Evolutionary conservation across 2,113 vertebrate species (phyloP).

Genomic region (Mesoclemmys tuberculata): DNA sequence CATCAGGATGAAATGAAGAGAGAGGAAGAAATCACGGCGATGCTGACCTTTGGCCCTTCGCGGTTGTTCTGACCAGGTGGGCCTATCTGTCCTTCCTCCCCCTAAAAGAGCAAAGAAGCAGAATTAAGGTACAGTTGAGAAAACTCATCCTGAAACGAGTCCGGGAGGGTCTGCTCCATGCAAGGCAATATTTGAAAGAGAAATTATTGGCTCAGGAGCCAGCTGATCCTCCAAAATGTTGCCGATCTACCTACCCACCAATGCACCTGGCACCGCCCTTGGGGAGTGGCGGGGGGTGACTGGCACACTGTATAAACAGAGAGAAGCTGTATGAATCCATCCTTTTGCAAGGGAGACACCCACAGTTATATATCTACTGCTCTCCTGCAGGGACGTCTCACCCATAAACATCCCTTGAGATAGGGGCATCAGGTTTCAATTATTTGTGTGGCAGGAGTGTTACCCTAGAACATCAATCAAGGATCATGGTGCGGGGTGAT

Average conservation of each 20-base stretch:
- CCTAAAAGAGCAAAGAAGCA: constrained; percentile 74
- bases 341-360: neutral
- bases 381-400: neutral
- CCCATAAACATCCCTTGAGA: neutral
- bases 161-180: neutral
- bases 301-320: neutral
- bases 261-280: neutral
- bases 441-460: too few species aligned
- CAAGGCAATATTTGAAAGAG: neutral
- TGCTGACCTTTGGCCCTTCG: constrained; percentile 85
- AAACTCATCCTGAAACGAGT: too few species aligned
- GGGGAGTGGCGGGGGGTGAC: neutral
- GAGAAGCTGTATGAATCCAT: neutral
- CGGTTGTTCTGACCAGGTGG: constrained; percentile 80
- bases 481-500: neutral
- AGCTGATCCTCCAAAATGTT: neutral
- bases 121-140: neutral
- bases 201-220: neutral
- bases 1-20: accelerated
- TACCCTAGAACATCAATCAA: neutral
- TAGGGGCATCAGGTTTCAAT: neutral
- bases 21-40: accelerated
- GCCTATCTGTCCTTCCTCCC: constrained; percentile 84
- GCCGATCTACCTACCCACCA: neutral
- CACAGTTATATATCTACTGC: too few species aligned